Percentiles rank a stretch among this genome's conserved stretches.
These are phyloP conservation scores for Aphyosemion australe DNA, from an alignment of 2,113 vertebrate species.

Conservation along the genomic window DNA sequence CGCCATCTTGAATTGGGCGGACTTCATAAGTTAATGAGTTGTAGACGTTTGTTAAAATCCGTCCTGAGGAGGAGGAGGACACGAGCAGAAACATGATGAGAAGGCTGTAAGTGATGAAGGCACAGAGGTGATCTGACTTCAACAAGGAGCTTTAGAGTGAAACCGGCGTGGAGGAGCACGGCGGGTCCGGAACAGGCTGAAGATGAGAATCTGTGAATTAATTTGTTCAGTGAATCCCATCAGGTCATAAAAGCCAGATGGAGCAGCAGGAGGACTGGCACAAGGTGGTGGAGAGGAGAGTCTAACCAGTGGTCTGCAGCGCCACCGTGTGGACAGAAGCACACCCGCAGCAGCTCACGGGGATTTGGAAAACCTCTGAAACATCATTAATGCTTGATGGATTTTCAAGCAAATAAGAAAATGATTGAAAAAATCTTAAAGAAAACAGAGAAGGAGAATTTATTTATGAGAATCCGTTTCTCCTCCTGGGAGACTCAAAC, in stretches of 20 bases:
- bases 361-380: neutral
- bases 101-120: no score
- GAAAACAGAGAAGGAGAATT: neutral
- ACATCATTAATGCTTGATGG: neutral
- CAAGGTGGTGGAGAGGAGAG: constrained; percentile 14
- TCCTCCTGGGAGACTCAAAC: constrained; percentile 20
- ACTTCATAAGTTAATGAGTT: no score
- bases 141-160: no score
- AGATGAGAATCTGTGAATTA: constrained; percentile 51
- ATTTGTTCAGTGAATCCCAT: constrained; percentile 55
- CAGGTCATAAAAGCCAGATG: constrained; percentile 49
- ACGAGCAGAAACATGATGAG: no score
- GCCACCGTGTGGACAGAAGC: constrained; percentile 53
- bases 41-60: no score
- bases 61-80: no score
- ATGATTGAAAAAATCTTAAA: neutral
- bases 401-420: neutral
- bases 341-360: neutral
- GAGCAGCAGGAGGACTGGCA: constrained; percentile 33
- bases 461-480: neutral
- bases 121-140: no score
- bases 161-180: no score
- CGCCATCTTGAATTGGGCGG: no score
- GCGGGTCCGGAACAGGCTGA: neutral
- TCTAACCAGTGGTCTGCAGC: constrained; percentile 37